Conservation (phyloP, 2,113 vertebrate species). For the Eclectus roratus region DNA sequence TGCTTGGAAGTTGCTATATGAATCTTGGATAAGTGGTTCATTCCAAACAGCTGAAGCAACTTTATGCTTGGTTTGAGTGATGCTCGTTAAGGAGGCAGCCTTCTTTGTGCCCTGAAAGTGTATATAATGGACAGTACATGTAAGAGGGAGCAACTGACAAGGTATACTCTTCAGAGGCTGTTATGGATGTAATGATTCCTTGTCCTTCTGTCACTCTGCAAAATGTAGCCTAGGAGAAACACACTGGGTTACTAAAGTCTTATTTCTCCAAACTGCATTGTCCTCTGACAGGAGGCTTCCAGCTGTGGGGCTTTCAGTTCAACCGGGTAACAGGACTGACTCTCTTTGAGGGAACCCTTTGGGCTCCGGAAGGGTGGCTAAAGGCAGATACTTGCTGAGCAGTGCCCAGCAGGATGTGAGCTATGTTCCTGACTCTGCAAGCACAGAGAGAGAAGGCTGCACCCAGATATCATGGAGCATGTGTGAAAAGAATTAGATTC, state of each 20-base stretch:
- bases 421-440: neutral
- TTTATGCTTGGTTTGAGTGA: neutral
- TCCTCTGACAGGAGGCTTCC: neutral
- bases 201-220: neutral
- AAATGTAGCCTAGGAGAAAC: neutral
- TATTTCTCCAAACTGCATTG: neutral
- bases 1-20: neutral
- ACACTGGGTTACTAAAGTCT: neutral
- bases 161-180: neutral
- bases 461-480: neutral
- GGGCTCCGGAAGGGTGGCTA: neutral
- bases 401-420: neutral
- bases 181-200: neutral
- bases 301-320: neutral
- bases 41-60: neutral
- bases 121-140: neutral
- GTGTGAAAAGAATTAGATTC: neutral
- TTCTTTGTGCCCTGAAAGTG: neutral
- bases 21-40: neutral
- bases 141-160: neutral
- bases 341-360: neutral
- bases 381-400: neutral
- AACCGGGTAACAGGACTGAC: neutral
- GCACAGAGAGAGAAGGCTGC: neutral
- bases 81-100: neutral